These are phyloP conservation scores for Drosophila anomelani DNA, from an alignment of 2,888 invertebrate genomes.

Conservation along the genomic window DNA sequence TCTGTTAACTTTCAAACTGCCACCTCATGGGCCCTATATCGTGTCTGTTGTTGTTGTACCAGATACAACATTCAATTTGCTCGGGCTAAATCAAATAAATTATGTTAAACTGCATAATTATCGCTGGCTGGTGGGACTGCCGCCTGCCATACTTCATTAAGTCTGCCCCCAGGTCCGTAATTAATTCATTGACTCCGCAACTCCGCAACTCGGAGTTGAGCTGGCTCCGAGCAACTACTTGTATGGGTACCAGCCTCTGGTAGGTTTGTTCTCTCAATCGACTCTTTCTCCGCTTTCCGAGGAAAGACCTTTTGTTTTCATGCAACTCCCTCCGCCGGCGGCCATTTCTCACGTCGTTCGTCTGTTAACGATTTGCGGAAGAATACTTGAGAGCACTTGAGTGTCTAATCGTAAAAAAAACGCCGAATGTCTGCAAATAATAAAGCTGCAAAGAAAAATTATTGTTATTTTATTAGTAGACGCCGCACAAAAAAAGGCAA, in stretches of 20 bases:
- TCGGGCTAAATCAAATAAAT: conserved; percentile 44
- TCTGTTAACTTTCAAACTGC: conserved; percentile 15
- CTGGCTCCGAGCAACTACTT: background rate
- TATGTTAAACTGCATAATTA: conserved; percentile 62
- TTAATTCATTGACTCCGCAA: conserved; percentile 42
- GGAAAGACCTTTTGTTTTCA: conserved; percentile 15
- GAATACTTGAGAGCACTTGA: conserved; percentile 73
- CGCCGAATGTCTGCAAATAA: conserved; percentile 71
- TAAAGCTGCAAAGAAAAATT: conserved; percentile 57
- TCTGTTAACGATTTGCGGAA: conserved; percentile 69
- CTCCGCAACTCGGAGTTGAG: conserved; percentile 14
- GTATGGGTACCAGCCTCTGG: conserved; percentile 4
- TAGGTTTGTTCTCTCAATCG: conserved; percentile 16
- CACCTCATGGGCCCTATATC: conserved; percentile 16
- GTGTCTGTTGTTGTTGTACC: background rate
- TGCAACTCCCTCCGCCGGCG: conserved; percentile 21
- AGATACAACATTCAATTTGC: conserved; percentile 36
- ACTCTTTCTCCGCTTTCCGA: conserved; percentile 7
- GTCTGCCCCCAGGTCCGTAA: conserved; percentile 30
- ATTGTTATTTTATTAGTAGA: conserved; percentile 46
- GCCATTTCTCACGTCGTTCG: conserved; percentile 47
- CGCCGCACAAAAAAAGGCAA: conserved; percentile 40
- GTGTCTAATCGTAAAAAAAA: conserved; percentile 69
- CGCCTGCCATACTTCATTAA: conserved; percentile 31
- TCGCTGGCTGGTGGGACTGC: conserved; percentile 14